Base-by-base conservation (phyloP, 2,888 invertebrate genomes). In the Epsilonema sp. region DNA sequence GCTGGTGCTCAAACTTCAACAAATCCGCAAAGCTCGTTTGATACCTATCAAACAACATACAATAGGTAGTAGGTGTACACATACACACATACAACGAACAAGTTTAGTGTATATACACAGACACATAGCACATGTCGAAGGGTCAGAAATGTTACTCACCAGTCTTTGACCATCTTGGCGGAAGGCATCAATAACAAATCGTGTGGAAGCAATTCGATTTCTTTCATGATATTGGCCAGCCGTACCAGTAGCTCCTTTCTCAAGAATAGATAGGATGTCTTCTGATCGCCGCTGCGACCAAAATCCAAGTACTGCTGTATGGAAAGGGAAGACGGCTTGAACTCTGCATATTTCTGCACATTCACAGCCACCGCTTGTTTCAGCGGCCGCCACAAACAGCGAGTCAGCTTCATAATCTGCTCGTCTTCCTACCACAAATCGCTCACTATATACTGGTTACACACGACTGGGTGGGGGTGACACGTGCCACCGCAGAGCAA, bases 201-300 rank as follows among this genome's bases (percentile, higher is more conserved):
- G 54, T 87, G 85, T 0, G 97, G 97, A 5, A 97, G 72, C 37
- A 94, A 72, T 44, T 87, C 84, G 65, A 97, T 90, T 72, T 97
- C 97, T 67, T 92, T 90, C 94, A 97, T 97, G 60, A 97, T 97
- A 67, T 97, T 97, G 45, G 97, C 90, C 62, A 97, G 70, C 50
- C 97, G 77, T n/a, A 8, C 63, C n/a, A 94, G 92, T 49, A 97
- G 71, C 70, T 97, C 97, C 68, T 94, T 90, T 49, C 87, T 76
- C 3, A 97, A 75, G 67, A 97, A 97, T 56, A 85, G 74, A 65
- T 78, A 94, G 0, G 92, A 94, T 64, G 83, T 82, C 57, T 78
- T 77, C 66, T 90, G 65, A 4, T 58, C 58, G 26, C 62, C 62
- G 46, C 54, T 53, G 26, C 57, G 54, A 85, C 92, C 92, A 68